Evolutionary conservation across 1,140 invertebrate genomes (phyloP).

Genomic region (Drosophila littoralis): DNA sequence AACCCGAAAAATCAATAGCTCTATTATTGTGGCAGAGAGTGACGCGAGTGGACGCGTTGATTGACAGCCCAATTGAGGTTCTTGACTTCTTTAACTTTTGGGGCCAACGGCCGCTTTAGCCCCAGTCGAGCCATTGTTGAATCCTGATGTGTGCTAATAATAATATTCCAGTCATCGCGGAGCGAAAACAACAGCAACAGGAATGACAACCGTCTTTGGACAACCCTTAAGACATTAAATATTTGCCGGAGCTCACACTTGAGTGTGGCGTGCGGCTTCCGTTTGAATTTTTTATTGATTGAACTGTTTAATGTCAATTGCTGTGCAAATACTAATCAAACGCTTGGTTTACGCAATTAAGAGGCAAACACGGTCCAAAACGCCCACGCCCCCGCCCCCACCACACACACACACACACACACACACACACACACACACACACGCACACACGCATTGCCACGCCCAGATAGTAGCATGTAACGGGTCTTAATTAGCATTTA

Average conservation of each 20-base stretch:
- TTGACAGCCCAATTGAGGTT: constrained; percentile 81
- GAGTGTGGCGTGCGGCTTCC: constrained; percentile 40
- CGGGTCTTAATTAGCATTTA: constrained; percentile 70
- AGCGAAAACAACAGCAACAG: constrained; percentile 27
- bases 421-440: constrained; percentile 1
- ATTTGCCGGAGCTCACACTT: constrained; percentile 71
- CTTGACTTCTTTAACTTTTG: constrained; percentile 58
- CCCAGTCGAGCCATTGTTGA: neutral
- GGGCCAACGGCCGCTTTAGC: constrained; percentile 63
- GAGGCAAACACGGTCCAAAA: constrained; percentile 50
- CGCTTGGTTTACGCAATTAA: constrained; percentile 77
- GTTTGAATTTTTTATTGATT: constrained; percentile 80
- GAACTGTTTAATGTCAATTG: constrained; percentile 78
- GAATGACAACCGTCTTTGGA: neutral
- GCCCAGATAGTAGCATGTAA: constrained; percentile 30
- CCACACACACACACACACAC: neutral
- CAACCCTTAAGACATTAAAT: constrained; percentile 56
- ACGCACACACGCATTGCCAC: constrained; percentile 23
- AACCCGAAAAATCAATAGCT: constrained; percentile 72
- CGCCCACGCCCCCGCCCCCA: neutral
- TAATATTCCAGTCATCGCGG: constrained; percentile 65
- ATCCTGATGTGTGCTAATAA: constrained; percentile 56
- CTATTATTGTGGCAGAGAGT: constrained; percentile 65
- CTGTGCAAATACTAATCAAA: constrained; percentile 78
- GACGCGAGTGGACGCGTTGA: constrained; percentile 57